Percentiles rank a stretch among this genome's conserved stretches.
These are phyloP conservation scores for Augiades crinisus DNA, from an alignment of 2,888 invertebrate species.

Conservation along the genomic window DNA sequence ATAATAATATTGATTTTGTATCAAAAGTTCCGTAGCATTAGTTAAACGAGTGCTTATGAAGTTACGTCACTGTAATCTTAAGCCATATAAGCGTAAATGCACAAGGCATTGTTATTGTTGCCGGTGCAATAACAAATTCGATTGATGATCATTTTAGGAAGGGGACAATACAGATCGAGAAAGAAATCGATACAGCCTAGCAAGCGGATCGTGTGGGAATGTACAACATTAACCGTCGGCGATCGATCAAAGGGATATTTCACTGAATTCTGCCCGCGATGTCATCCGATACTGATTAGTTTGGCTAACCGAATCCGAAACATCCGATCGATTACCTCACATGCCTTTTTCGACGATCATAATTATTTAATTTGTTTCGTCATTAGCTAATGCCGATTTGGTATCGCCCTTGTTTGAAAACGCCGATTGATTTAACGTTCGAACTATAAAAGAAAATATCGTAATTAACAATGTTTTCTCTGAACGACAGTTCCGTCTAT, in stretches of 20 bases:
- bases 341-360: constrained; percentile 37
- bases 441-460: neutral
- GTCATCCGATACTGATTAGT: constrained; percentile 58
- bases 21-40: too few relatives aligned
- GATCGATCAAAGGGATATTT: constrained; percentile 63
- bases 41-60: neutral
- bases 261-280: constrained; percentile 59
- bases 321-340: constrained; percentile 42
- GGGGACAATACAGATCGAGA: constrained; percentile 44
- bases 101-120: constrained; percentile 21
- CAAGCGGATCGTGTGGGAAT: constrained; percentile 69
- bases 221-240: constrained; percentile 69
- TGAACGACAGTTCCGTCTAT: neutral
- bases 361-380: constrained; percentile 40
- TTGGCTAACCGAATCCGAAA: constrained; percentile 45
- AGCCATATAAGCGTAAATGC: neutral
- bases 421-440: too few relatives aligned
- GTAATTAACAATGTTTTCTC: neutral
- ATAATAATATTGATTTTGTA: too few relatives aligned
- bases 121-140: constrained; percentile 38
- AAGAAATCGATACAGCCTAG: constrained; percentile 39
- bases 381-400: too few relatives aligned
- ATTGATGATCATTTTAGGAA: constrained; percentile 60
- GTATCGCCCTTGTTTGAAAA: too few relatives aligned
- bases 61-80: neutral